Evolutionary conservation across 2,113 vertebrate genomes (phyloP).

Genomic region (Archilochus colubris): DNA sequence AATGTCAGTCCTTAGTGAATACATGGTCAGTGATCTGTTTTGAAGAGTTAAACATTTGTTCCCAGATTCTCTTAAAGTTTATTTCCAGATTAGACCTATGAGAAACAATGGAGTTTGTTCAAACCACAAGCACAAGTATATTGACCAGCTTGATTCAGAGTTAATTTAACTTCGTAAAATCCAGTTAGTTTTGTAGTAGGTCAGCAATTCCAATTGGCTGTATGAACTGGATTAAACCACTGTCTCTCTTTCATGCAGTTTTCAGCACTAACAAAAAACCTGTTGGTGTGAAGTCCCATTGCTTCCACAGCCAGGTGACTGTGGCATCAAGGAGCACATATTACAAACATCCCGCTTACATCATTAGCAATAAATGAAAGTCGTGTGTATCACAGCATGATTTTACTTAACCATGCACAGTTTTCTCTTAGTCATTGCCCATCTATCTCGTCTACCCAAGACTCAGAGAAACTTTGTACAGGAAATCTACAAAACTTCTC

Average conservation of each 20-base stretch:
- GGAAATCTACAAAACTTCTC: background rate
- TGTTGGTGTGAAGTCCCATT: slow-evolving; percentile 11
- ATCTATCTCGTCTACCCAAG: background rate
- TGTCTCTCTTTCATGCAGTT: background rate
- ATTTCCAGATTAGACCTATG: background rate
- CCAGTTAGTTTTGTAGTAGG: slow-evolving; percentile 13
- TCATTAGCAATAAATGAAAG: background rate
- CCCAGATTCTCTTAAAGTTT: background rate
- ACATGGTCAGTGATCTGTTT: background rate
- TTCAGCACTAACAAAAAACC: slow-evolving; percentile 32
- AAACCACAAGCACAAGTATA: background rate
- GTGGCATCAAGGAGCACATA: background rate
- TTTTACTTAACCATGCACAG: background rate
- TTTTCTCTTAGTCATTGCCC: background rate
- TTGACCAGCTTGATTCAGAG: background rate
- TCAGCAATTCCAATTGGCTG: slow-evolving; percentile 7
- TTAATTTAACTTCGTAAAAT: slow-evolving; percentile 50
- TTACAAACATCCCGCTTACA: background rate
- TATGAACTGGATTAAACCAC: background rate
- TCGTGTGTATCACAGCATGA: background rate
- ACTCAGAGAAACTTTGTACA: background rate
- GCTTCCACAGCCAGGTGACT: background rate
- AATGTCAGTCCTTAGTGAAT: background rate
- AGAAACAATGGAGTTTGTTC: background rate
- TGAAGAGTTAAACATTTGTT: background rate